A percentile compares a stretch with the other conserved stretches of the same genome.
These are phyloP conservation scores for Gonocerus acuteangulatus DNA, from an alignment of 2,888 invertebrate genomes.

Conservation along the genomic window DNA sequence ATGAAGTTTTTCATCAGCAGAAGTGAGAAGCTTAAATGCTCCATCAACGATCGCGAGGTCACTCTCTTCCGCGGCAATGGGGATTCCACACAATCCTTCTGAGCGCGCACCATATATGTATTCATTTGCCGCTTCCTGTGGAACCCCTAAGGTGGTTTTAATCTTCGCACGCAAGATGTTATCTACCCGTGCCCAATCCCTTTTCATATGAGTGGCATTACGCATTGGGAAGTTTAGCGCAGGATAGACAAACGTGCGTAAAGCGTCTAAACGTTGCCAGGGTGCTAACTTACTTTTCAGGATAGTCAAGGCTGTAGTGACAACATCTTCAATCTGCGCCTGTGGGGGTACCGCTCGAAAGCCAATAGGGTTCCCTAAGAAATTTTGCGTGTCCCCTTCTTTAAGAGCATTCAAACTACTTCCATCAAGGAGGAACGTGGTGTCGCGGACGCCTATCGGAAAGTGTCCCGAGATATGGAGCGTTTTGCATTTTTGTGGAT, in stretches of 20 bases:
- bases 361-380: slow-evolving; percentile 11
- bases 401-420: not conserved
- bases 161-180: not conserved
- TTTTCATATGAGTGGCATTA: not conserved
- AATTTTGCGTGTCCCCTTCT: not conserved
- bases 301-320: too few relatives aligned
- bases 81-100: slow-evolving; percentile 13
- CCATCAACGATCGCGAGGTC: slow-evolving; percentile 1
- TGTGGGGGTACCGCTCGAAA: not conserved
- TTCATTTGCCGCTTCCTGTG: slow-evolving; percentile 23
- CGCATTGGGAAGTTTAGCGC: too few relatives aligned
- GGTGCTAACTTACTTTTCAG: too few relatives aligned
- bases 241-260: not conserved
- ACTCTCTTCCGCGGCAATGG: slow-evolving; percentile 20
- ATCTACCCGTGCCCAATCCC: not conserved
- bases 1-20: too few relatives aligned
- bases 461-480: not conserved
- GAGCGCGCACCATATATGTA: too few relatives aligned
- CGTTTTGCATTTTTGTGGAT: not conserved
- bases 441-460: not conserved
- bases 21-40: slow-evolving; percentile 21
- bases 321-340: not conserved
- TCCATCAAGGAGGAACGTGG: not conserved
- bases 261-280: too few relatives aligned
- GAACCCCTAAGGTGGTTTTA: slow-evolving; percentile 5